Evolutionary conservation across 2,113 vertebrate species (phyloP), one percentile per base, ranked within the genome.

Genomic region (Melanocharis versteri): DNA sequence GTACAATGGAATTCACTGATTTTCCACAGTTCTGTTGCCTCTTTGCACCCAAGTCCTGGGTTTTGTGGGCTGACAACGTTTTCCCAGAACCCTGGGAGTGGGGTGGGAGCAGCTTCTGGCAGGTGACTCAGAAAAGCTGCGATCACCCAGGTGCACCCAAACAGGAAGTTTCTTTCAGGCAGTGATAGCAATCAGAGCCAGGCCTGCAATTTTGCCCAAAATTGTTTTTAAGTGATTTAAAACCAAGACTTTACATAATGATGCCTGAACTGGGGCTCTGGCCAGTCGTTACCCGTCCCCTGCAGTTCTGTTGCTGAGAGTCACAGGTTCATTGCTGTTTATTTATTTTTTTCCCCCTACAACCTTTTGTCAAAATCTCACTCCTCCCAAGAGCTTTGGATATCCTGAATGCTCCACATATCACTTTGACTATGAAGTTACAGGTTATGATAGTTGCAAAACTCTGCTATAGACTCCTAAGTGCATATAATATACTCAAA

Each of bases 1-100:
- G 12, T 22, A 33, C 0, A 0, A 27, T 37, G 40, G 20, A 82
- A 64, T 64, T 53, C 13, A 26, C 17, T 3, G 1, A 3, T 76
- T 87, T 68, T 56, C 65, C 26, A 20, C 35, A 17, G 33, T n/a
- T 42, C 18, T 15, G 20, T 68, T 76, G 54, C 37, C 54, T 70
- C n/a, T 60, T 44, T 60, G 45, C 31, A 11, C 8, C 47, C 89
- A 9, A 1, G 15, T 42, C 53, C 30, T 27, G 18, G 13, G 19
- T 6, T 80, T 58, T 65, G 37, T 24, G 10, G 17, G 22, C 66
- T 57, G 45, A 28, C 15, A 9, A 2, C 0, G 2, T 13, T 78
- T 64, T 60, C 47, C 68, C 28, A 2, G 11, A 19, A 1, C 15
- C 24, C 12, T 5, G 6, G 8, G 53, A 75, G 42, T 2, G 0